phyloP scores from a whole-genome alignment of 2,797 vertebrate genomes.

The Danio albolineatus region DNA sequence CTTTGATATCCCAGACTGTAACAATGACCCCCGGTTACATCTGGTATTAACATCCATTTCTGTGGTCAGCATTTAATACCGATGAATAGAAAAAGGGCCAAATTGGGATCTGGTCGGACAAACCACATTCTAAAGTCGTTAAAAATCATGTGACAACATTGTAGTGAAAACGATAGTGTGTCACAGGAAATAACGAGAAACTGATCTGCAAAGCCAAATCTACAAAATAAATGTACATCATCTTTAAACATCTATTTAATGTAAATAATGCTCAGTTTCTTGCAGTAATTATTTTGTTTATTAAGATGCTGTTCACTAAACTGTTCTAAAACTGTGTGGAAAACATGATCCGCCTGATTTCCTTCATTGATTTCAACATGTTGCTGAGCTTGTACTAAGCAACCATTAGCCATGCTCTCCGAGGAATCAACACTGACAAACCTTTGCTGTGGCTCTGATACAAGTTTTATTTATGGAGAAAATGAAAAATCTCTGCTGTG shows the following conservation, averaged over 20 bases:
- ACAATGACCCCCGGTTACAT: constrained; percentile 16
- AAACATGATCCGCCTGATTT: too few species aligned
- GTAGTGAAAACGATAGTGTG: not conserved
- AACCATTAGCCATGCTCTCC: too few species aligned
- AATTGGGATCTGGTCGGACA: constrained; percentile 1
- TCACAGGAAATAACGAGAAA: not conserved
- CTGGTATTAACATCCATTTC: constrained; percentile 21
- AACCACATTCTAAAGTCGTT: not conserved
- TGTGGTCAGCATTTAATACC: constrained; percentile 7
- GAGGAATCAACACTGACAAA: too few species aligned
- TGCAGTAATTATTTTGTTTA: too few species aligned
- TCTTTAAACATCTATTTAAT: not conserved
- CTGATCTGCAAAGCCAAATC: not conserved
- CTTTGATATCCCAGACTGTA: constrained; percentile 21
- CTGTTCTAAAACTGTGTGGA: not conserved
- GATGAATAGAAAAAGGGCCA: not conserved
- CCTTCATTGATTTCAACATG: too few species aligned
- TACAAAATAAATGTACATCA: not conserved
- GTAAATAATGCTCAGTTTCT: too few species aligned
- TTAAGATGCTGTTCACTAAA: too few species aligned
- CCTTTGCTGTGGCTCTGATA: too few species aligned
- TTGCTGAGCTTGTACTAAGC: too few species aligned
- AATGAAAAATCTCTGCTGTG: too few species aligned
- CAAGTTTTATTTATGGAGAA: too few species aligned
- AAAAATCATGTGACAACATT: constrained; percentile 8